Evolutionary conservation across 2,888 invertebrate genomes (phyloP).

Genomic region (Piscicola geometra): DNA sequence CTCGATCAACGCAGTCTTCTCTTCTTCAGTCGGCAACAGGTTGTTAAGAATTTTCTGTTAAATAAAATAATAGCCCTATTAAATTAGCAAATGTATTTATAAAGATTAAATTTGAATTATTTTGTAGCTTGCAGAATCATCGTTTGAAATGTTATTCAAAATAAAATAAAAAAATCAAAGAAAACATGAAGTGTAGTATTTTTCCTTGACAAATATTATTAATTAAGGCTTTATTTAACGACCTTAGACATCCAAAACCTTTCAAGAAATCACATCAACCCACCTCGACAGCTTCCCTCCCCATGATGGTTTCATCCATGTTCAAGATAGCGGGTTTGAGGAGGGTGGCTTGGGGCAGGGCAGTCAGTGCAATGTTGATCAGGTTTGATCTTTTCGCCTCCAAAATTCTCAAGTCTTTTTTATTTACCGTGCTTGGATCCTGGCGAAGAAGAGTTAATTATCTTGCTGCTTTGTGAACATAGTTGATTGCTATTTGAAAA

Average conservation of each 20-base stretch:
- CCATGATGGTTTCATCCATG: constrained; percentile 97
- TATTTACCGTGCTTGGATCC: constrained; percentile 53
- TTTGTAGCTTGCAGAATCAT: too few species aligned
- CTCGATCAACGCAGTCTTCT: constrained; percentile 87
- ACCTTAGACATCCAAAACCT: too few species aligned
- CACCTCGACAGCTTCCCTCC: constrained; percentile 90
- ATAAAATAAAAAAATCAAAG: too few species aligned
- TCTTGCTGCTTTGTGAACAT: neutral
- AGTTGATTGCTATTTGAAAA: neutral
- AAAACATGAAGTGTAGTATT: too few species aligned
- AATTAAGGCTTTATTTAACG: too few species aligned
- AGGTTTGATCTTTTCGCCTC: constrained; percentile 96
- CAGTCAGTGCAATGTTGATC: constrained; percentile 99
- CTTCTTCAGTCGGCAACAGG: constrained; percentile 95
- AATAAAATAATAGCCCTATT: too few species aligned
- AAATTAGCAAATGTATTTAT: too few species aligned
- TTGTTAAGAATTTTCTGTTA: constrained; percentile 75
- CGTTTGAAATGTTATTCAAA: too few species aligned
- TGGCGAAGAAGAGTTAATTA: neutral
- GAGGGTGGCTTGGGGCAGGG: constrained; percentile 89
- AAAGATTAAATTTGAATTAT: too few species aligned
- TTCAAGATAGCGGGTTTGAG: constrained; percentile 92
- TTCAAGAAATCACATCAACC: neutral
- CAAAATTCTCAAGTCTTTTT: constrained; percentile 85
- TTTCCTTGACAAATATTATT: too few species aligned